Base-by-base conservation (phyloP, 2,888 invertebrate genomes). In the Ephialtes manifestator region DNA sequence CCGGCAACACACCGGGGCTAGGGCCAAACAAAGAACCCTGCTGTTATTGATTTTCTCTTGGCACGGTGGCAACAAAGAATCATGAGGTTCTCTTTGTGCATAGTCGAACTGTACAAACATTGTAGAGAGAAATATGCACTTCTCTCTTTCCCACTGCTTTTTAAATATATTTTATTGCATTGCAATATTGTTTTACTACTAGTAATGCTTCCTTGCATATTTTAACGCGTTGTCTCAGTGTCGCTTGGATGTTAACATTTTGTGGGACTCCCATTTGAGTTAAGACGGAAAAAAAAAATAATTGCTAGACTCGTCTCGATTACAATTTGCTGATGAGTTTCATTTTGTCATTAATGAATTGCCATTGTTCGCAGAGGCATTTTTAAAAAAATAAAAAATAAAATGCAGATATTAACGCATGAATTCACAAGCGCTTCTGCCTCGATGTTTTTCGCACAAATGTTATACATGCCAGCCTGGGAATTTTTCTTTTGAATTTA, bases 11-110 rank as follows among this genome's bases (percentile, higher is more conserved):
- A 72, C 81, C 60, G 76, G 60, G 76, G 80, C 74, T 76, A 86
- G 80, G 85, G 86, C 88, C 90, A 89, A 90, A 92, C 91, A 93
- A 93, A 92, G 92, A 87, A 90, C 87, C 90, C 89, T 86, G 88
- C 90, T 88, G 88, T 90, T 93, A 93, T 93, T 92, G 93, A 93
- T 93, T 93, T 93, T 93, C 90, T 90, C 90, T 89, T 87, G 87
- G 88, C 87, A 90, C 88, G 87, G 83, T 89, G 88, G 89, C 86
- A 90, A 92, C 92, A 91, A 93, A 91, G 92, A 91, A 90, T 89
- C 53, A 85, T 63, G 81, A 82, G 81, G 81, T 85, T 83, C 75
- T 86, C 85, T 84, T 86, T 88, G 85, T 83, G 78, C 76, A 83
- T 87, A 86, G 75, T 78, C 85, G 76, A 71, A 87, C 55, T 75